Base-by-base conservation (phyloP, 2,888 invertebrate genomes). In the Diadegma fenestrale region DNA sequence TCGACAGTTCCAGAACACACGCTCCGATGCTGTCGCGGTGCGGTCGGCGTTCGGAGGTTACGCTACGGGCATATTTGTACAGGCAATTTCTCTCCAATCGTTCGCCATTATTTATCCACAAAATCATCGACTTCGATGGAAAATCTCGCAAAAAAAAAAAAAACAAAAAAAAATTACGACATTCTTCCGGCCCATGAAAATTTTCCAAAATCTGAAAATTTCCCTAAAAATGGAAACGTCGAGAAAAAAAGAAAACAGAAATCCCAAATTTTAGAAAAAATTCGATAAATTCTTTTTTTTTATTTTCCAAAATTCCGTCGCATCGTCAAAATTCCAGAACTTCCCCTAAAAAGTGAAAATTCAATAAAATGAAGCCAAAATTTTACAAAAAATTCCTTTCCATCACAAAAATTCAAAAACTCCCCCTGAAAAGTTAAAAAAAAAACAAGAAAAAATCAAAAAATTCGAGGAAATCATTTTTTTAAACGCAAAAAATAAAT, bases 31-130 rank as follows among this genome's bases (percentile, higher is more conserved):
- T 73, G 81, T 82, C 78, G 79, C 78, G 79, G 69, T 88, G 86
- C 85, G 71, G 82, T 87, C 88, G 89, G 88, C 90, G 89, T 90
- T 88, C 87, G 89, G 88, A 88, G 88, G 89, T 90, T 87, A 88
- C 85, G 82, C 84, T 82, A 82, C 14, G 19, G 12, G 26, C 12
- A 48, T 58, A 58, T 75, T 30, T 68, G 19, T 51, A 69, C 69
- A 88, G 82, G 85, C 88, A 87, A 89, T 90, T 90, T 89, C 89
- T 86, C 80, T 75, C 66, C 58, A 17, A 19, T 6, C 22, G 6
- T 48, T 33, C n/a, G 19, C 14, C 19, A 64, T 76, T 76, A 33
- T 48, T 76, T 22, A 58, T 14, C 26, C 26, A 26, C 5, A 5
- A 14, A 26, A 26, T 22, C 22, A 10, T 22, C 22, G 22, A 54